phyloP scores from a whole-genome alignment of 2,797 vertebrate species.

The Crocodylus rhombifer region DNA sequence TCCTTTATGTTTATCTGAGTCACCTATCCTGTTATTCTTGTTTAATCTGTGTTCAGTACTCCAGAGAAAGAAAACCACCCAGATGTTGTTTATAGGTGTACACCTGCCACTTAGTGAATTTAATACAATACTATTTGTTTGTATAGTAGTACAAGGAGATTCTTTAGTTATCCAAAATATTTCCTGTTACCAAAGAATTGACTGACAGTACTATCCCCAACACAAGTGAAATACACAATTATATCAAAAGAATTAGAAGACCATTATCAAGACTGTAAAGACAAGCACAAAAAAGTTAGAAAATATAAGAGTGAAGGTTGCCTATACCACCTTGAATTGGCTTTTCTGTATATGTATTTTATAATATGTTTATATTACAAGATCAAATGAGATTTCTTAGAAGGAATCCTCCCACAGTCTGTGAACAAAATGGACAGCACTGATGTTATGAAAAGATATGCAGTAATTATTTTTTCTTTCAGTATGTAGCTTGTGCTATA shows the following conservation, averaged over 20 bases:
- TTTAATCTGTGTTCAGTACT: slow-evolving; percentile 13
- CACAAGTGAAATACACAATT: slow-evolving; percentile 13
- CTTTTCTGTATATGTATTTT: neutral
- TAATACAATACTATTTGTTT: slow-evolving; percentile 58
- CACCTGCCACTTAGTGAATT: slow-evolving; percentile 58
- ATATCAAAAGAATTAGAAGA: neutral
- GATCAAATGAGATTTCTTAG: neutral
- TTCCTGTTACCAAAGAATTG: slow-evolving; percentile 42
- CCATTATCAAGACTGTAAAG: slow-evolving; percentile 9
- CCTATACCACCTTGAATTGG: neutral
- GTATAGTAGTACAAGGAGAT: slow-evolving; percentile 47
- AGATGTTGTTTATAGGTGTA: slow-evolving; percentile 70
- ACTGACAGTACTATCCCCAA: neutral
- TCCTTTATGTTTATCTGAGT: neutral
- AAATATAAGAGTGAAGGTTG: neutral
- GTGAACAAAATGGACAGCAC: neutral
- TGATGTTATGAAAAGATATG: neutral
- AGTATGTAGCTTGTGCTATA: neutral
- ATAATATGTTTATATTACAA: neutral
- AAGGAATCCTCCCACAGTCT: neutral
- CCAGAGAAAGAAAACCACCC: slow-evolving; percentile 42
- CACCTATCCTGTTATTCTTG: neutral
- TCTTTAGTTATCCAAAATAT: slow-evolving; percentile 58
- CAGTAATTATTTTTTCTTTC: neutral
- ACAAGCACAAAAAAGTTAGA: neutral